These are phyloP conservation scores for Phaethon lepturus DNA, from an alignment of 2,113 vertebrate species.

Conservation along the genomic window DNA sequence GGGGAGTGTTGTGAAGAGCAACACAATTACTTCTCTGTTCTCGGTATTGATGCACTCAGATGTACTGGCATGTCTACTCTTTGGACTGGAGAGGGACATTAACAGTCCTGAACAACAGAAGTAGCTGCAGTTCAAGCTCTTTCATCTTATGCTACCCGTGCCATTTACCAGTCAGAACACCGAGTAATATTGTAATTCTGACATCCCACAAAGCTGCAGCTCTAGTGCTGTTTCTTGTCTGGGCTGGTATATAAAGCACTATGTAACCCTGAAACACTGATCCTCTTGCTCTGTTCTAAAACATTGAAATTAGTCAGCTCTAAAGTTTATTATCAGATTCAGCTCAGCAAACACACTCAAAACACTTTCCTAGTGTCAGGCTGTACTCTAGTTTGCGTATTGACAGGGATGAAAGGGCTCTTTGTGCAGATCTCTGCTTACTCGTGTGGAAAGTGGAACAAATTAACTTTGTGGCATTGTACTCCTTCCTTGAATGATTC, in stretches of 20 bases:
- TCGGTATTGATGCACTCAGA: neutral
- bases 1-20: neutral
- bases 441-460: neutral
- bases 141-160: neutral
- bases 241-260: neutral
- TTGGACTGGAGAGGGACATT: neutral
- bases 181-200: neutral
- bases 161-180: neutral
- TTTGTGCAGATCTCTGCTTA: neutral
- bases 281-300: neutral
- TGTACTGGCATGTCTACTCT: neutral
- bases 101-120: neutral
- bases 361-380: neutral
- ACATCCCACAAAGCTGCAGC: neutral
- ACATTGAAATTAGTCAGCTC: neutral
- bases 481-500: neutral
- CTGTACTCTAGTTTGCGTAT: neutral
- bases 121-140: neutral
- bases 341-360: neutral
- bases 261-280: neutral
- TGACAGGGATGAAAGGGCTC: neutral
- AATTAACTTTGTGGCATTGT: constrained; percentile 3
- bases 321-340: neutral
- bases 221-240: neutral
- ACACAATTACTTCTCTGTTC: neutral